Evolutionary conservation across 53 echinoderm and acorn worm species (phyloP).

Genomic region (Luidia sarsii): DNA sequence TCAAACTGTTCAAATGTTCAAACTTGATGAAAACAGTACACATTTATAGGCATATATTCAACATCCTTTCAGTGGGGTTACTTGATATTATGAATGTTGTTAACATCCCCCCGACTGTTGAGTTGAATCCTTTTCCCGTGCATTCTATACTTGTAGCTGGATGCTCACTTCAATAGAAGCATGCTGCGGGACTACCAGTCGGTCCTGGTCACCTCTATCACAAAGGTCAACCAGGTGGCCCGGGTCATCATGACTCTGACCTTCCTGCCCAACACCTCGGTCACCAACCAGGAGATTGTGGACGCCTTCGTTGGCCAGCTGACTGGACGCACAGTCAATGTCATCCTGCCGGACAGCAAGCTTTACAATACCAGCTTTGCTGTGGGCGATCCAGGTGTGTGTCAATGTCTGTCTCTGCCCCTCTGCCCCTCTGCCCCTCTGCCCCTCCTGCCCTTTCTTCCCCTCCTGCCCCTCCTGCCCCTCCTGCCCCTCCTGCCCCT

Average conservation of each 20-base stretch:
- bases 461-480: too few relatives aligned
- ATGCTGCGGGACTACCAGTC: slow-evolving; percentile 60
- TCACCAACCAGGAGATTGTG: slow-evolving; percentile 47
- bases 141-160: slow-evolving; percentile 32
- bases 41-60: too few relatives aligned
- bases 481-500: too few relatives aligned
- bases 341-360: slow-evolving; percentile 60
- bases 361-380: slow-evolving; percentile 45
- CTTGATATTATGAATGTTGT: not conserved
- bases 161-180: slow-evolving; percentile 50
- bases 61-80: not conserved
- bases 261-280: slow-evolving; percentile 42
- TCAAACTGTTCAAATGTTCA: too few relatives aligned
- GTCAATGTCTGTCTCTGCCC: too few relatives aligned
- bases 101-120: not conserved
- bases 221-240: not conserved
- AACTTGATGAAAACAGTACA: too few relatives aligned
- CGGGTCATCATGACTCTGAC: slow-evolving; percentile 65
- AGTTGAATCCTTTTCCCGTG: not conserved
- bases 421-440: too few relatives aligned
- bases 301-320: slow-evolving; percentile 53
- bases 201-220: slow-evolving; percentile 44
- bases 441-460: too few relatives aligned
- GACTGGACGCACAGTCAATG: slow-evolving; percentile 53
- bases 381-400: slow-evolving; percentile 70